phyloP scores from a whole-genome alignment of 2,113 vertebrate species.

The Dasyurus viverrinus region DNA sequence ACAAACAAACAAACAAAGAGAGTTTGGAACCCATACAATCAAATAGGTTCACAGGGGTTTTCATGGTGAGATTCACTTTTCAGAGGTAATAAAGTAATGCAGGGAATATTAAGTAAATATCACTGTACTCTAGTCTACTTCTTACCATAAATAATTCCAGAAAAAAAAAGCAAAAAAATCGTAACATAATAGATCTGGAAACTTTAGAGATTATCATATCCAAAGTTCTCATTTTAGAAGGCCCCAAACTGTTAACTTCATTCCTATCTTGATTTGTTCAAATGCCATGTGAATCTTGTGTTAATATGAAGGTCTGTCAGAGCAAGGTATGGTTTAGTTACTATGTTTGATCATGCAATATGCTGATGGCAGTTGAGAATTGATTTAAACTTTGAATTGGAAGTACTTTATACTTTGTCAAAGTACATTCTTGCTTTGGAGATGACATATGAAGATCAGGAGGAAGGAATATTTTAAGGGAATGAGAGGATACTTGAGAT shows the following conservation, averaged over 20 bases:
- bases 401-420: background rate
- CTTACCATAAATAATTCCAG: background rate
- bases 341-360: slow-evolving; percentile 21
- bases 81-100: background rate
- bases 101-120: background rate
- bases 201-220: background rate
- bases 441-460: background rate
- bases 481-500: slow-evolving; percentile 13
- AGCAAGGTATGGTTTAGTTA: background rate
- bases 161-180: background rate
- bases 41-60: background rate
- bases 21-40: too few species aligned
- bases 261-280: slow-evolving; percentile 32
- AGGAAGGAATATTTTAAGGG: background rate
- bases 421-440: background rate
- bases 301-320: background rate
- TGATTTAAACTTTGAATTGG: slow-evolving; percentile 37
- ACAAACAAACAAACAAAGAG: too few species aligned
- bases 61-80: background rate
- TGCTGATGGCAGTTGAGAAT: background rate
- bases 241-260: slow-evolving; percentile 17
- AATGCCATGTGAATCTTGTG: slow-evolving; percentile 11
- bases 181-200: background rate
- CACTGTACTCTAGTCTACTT: background rate
- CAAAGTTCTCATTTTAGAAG: slow-evolving; percentile 32